Conservation (phyloP, 2,113 vertebrate genomes). For the Dendropsophus ebraccatus region DNA sequence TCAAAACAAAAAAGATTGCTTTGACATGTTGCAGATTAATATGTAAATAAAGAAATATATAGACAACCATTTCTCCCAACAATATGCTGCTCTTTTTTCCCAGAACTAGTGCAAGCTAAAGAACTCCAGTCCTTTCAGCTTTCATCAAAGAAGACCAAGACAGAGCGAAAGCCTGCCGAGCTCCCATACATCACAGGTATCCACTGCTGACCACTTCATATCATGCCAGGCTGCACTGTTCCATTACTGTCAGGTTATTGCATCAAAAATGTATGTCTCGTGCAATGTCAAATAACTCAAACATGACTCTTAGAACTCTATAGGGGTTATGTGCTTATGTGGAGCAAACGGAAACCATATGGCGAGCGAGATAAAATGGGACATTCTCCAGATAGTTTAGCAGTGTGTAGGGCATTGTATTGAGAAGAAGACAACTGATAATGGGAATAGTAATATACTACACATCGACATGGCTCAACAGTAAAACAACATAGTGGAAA, state of each 20-base stretch:
- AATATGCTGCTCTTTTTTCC: conserved; percentile 28
- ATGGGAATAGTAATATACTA: neutral
- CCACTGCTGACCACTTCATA: neutral
- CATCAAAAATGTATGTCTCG: conserved; percentile 13
- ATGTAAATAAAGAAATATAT: conserved; percentile 40
- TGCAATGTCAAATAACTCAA: conserved; percentile 1
- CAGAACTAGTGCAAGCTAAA: neutral
- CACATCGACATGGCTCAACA: no score
- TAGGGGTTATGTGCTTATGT: neutral
- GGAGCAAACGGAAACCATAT: neutral
- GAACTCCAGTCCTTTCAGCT: neutral
- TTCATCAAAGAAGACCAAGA: conserved; percentile 30
- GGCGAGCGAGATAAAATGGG: neutral
- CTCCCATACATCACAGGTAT: conserved; percentile 6
- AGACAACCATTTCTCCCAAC: neutral
- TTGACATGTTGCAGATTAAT: conserved; percentile 50
- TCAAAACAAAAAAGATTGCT: conserved; percentile 50
- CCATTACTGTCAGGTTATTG: conserved; percentile 27
- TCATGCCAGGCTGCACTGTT: conserved; percentile 1
- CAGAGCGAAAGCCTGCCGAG: neutral
- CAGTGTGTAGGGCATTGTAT: neutral
- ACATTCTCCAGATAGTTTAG: neutral
- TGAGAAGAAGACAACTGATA: neutral
- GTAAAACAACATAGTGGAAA: neutral
- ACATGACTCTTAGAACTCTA: conserved; percentile 5